These are phyloP conservation scores for Otocyon megalotis DNA, from an alignment of 2,113 vertebrate species.

Conservation along the genomic window DNA sequence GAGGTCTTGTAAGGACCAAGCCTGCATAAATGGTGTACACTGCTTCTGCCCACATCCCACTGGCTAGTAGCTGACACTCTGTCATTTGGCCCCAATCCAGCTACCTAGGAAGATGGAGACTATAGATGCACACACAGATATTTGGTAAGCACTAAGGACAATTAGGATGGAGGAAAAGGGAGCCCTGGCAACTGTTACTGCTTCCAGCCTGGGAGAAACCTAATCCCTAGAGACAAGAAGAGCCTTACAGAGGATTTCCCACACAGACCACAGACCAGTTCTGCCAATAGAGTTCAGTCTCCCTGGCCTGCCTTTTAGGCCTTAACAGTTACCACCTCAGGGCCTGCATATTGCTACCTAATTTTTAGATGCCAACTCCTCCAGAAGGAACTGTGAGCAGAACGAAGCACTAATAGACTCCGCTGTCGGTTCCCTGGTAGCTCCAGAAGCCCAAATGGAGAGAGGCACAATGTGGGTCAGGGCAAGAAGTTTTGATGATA, in stretches of 20 bases:
- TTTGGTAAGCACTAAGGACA: slow-evolving; percentile 23
- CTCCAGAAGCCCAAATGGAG: slow-evolving; percentile 70
- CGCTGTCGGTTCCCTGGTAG: neutral
- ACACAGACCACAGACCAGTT: neutral
- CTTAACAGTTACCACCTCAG: slow-evolving; percentile 2
- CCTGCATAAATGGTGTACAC: neutral
- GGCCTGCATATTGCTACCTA: slow-evolving; percentile 56
- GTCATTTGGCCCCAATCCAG: neutral
- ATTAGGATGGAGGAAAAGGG: slow-evolving; percentile 29
- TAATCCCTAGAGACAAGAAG: neutral
- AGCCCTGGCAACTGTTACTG: neutral
- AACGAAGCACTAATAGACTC: slow-evolving; percentile 69
- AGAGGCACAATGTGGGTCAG: slow-evolving; percentile 67
- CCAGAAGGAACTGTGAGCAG: slow-evolving; percentile 63
- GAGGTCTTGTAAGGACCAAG: neutral
- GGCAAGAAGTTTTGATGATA: slow-evolving; percentile 74
- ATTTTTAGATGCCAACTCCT: slow-evolving; percentile 66
- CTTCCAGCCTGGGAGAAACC: slow-evolving; percentile 25
- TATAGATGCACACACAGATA: neutral
- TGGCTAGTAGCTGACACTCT: neutral
- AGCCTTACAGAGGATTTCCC: neutral
- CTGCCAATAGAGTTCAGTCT: slow-evolving; percentile 11
- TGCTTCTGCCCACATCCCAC: neutral
- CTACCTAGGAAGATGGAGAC: neutral
- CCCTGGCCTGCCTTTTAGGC: slow-evolving; percentile 32